phyloP scores from a whole-genome alignment of 2,113 vertebrate genomes.

The Hylia prasina region DNA sequence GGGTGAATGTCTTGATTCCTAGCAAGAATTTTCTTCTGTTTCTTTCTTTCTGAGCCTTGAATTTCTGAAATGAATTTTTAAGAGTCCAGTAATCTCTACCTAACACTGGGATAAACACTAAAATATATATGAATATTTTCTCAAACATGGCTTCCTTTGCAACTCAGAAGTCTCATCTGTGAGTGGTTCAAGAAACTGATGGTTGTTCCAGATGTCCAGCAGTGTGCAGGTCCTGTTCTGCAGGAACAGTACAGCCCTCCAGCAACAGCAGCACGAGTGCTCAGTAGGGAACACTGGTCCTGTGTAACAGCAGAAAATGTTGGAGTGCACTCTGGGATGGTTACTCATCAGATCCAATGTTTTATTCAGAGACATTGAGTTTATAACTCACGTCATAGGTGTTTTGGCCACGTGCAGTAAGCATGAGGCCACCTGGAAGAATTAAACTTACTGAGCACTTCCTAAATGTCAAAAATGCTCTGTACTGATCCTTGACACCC shows the following conservation, averaged over 20 bases:
- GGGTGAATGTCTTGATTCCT: background rate
- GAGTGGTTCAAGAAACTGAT: background rate
- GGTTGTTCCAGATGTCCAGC: background rate
- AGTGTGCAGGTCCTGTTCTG: background rate
- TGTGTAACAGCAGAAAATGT: background rate
- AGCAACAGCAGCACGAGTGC: rapidly evolving
- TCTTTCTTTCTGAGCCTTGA: background rate
- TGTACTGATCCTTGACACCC: background rate
- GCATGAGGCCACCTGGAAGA: background rate
- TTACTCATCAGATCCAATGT: background rate
- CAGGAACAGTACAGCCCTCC: conserved; percentile 7
- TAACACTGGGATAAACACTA: background rate
- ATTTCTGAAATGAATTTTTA: background rate
- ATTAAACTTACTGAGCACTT: background rate
- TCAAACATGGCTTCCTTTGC: background rate
- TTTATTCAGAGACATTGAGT: rapidly evolving
- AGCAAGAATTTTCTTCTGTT: background rate
- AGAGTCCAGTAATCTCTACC: background rate
- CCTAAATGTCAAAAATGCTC: background rate
- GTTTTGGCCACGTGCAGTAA: background rate
- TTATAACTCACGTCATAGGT: background rate
- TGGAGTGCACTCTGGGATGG: background rate
- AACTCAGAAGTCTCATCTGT: background rate
- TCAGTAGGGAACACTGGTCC: background rate
- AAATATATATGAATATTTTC: background rate